Conservation (phyloP, 2,113 vertebrate genomes). For the Chrysemys picta region DNA sequence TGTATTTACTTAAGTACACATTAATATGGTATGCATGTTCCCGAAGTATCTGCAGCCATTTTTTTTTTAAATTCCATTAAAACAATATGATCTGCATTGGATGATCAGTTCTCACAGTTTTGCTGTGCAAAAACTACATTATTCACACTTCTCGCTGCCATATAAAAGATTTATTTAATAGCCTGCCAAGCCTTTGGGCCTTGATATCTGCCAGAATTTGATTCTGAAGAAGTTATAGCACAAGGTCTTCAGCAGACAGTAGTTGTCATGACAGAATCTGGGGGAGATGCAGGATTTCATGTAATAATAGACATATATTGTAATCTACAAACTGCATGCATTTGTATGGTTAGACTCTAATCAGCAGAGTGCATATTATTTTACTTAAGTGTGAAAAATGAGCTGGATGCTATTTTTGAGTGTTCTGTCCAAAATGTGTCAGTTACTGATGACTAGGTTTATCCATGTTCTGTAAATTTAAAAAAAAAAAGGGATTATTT, state of each 20-base stretch:
- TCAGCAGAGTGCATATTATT: not conserved
- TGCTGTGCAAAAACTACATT: not conserved
- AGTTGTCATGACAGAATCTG: not conserved
- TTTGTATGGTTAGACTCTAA: not conserved
- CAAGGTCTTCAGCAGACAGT: not conserved
- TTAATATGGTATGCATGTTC: not conserved
- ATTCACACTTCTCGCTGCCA: not conserved
- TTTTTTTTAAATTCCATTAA: not conserved
- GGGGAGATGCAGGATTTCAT: not conserved
- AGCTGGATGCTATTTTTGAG: slow-evolving; percentile 49
- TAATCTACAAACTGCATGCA: not conserved
- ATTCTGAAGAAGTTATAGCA: not conserved
- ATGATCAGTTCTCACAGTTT: not conserved
- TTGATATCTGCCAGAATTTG: not conserved
- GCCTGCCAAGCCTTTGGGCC: not conserved
- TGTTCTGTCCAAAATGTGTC: slow-evolving; percentile 38
- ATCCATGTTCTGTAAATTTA: slow-evolving; percentile 24
- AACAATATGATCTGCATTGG: not conserved
- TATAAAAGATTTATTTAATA: not conserved
- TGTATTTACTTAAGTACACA: not conserved
- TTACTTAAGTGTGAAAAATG: slow-evolving; percentile 42
- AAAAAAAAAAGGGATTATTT: slow-evolving; percentile 21
- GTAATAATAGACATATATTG: not conserved
- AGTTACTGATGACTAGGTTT: slow-evolving; percentile 49
- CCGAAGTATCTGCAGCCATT: not conserved